Evolutionary conservation across 1,140 invertebrate genomes (phyloP), one percentile per base, ranked within the genome.

Genomic region (Rhagoletis pomonella): DNA sequence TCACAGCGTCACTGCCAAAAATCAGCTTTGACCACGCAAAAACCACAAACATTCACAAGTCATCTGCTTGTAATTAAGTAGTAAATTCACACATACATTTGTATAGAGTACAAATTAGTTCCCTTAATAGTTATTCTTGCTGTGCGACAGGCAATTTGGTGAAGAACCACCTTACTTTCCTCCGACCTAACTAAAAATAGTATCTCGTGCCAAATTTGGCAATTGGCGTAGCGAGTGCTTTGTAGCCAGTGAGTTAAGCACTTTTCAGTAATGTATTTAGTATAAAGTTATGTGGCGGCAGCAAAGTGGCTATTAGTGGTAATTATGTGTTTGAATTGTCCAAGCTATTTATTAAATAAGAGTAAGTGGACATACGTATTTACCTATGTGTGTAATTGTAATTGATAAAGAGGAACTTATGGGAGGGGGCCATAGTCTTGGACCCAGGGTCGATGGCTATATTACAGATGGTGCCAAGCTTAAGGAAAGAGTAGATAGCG

Each of bases 21-120:
- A 81, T 55, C 73, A 58, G 73, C 73, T 55, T 81, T 81, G 47
- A 81, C 73, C 73, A 81, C 50, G 47, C 73, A 81, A 81, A 81
- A 81, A 81, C 73, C 73, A 58, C 73, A 81, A 81, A 7, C 44
- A 81, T 81, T 29, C 73, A 81, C 73, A 81, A 81, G 73, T 81
- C 73, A 81, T 81, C 73, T 81, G 73, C 73, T 81, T 81, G 73
- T 81, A 81, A 81, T 81, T 81, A 81, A 81, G 73, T 55, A 81
- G 73, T 50, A 81, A 81, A 58, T 55, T 81, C 47, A 81, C 73
- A 81, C 73, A 81, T 81, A 29, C 73, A 81, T 50, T 55, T n/a
- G 55, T 55, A 19, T 17, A 50, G 1, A 55, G 2, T 4, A 3
- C 3, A 9, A 19, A 14, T 81, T 7, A n/a, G 17, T 50, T 58